Base-by-base conservation (phyloP, 2,888 invertebrate genomes). In the Ennomos fuscantarius region DNA sequence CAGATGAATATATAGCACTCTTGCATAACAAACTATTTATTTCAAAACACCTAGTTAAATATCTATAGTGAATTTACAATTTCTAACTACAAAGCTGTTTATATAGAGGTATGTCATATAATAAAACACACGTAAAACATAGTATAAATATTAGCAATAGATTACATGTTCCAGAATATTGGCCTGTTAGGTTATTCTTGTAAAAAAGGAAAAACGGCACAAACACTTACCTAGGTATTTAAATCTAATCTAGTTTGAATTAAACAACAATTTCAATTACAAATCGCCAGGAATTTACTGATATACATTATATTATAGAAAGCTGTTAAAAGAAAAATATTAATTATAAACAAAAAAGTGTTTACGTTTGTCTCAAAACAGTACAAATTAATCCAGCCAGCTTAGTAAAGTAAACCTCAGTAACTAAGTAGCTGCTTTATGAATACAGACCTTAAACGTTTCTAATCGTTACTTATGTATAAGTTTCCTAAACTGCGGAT, bases 1-100 rank as follows among this genome's bases (percentile, higher is more conserved):
- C 66, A 65, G 37, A 57, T 59, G n/a, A n/a, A n/a, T 51, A 41
- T 52, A 65, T 55, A 70, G 64, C 66, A 62, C 55, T 69, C 60
- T 60, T 57, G 64, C 66, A 62, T 65, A 71, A 68, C 70, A 66
- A 68, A 69, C 66, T 63, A 60, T 69, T 24, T 79, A 78, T 73
- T 69, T 67, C 71, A 72, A 48, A 82, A 82, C 84, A 79, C 73
- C 81, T 82, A 83, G 60, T 57, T 62, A 66, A 34, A 35, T 47
- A 66, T 65, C 74, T 78, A 76, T 57, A 68, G 74, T 80, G 77
- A 78, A 70, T 80, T 79, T 84, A 84, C 81, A 86, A 78, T 79
- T 73, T 81, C 79, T 86, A 84, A 76, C 80, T 87, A 85, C 71
- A 64, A 85, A 87, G 86, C 85, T 70, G 75, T 81, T 79, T 82